Conservation (phyloP, 2,888 invertebrate species). For the Acleris cristana region DNA sequence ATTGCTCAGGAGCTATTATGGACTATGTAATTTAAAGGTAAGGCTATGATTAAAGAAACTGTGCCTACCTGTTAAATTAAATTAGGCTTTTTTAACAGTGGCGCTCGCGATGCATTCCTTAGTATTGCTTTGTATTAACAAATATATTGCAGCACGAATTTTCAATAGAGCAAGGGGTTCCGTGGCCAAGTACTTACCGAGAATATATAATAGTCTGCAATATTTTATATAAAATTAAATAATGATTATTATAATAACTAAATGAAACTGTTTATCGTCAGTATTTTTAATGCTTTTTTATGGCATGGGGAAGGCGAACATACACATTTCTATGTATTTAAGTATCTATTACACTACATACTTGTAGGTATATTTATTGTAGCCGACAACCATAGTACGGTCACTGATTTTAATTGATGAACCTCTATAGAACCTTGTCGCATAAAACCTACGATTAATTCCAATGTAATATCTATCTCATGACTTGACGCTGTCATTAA, state of each 20-base stretch:
- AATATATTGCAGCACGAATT: constrained; percentile 5
- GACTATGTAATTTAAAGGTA: constrained; percentile 77
- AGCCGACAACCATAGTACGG: background rate
- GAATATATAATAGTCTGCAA: background rate
- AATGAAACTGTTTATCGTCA: no score
- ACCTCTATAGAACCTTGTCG: no score
- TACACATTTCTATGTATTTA: background rate
- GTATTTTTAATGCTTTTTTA: no score
- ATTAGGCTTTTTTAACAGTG: constrained; percentile 81
- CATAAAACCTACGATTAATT: no score
- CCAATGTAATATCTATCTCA: no score
- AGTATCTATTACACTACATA: background rate
- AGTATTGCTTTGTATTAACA: constrained; percentile 59
- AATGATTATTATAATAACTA: no score
- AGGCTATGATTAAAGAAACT: constrained; percentile 80
- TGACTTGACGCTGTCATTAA: no score
- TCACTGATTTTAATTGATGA: no score
- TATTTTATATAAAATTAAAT: background rate
- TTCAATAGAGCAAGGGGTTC: constrained; percentile 12
- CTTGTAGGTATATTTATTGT: background rate
- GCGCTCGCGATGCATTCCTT: constrained; percentile 66
- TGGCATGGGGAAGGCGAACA: no score
- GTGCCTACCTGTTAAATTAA: constrained; percentile 84
- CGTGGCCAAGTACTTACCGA: background rate
- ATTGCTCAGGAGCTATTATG: constrained; percentile 79